Evolutionary conservation across 2,113 vertebrate genomes (phyloP).

Genomic region (Osmerus eperlanus): DNA sequence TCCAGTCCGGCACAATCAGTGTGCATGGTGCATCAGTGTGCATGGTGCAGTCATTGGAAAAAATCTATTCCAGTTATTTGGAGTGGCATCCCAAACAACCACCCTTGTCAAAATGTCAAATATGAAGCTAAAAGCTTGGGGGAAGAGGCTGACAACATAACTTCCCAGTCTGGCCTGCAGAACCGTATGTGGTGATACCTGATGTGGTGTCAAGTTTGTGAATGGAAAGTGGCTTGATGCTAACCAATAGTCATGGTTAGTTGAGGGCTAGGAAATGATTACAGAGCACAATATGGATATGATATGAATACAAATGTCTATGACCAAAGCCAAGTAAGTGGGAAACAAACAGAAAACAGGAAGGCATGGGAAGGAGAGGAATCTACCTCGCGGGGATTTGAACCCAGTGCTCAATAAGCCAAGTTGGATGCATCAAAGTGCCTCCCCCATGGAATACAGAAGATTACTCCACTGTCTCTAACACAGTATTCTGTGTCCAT

Average conservation of each 20-base stretch:
- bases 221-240: neutral
- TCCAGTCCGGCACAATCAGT: slow-evolving; percentile 9
- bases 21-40: neutral
- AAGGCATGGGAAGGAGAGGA: too few species aligned
- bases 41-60: slow-evolving; percentile 25
- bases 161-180: slow-evolving; percentile 20
- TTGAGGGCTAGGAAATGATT: too few species aligned
- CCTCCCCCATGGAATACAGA: too few species aligned
- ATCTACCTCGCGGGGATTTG: too few species aligned
- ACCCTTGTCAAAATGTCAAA: slow-evolving; percentile 26
- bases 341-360: too few species aligned
- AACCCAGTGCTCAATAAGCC: too few species aligned
- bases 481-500: too few species aligned
- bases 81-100: slow-evolving; percentile 14
- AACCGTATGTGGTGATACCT: neutral
- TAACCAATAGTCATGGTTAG: neutral
- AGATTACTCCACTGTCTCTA: too few species aligned
- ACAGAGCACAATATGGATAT: too few species aligned
- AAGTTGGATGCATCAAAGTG: too few species aligned
- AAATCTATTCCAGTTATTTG: slow-evolving; percentile 25
- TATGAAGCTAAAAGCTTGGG: slow-evolving; percentile 17
- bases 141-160: slow-evolving; percentile 27
- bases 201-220: neutral
- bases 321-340: too few species aligned
- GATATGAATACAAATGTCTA: too few species aligned